phyloP scores from a whole-genome alignment of 1,140 invertebrate species.

The Thaumetopoea pityocampa region DNA sequence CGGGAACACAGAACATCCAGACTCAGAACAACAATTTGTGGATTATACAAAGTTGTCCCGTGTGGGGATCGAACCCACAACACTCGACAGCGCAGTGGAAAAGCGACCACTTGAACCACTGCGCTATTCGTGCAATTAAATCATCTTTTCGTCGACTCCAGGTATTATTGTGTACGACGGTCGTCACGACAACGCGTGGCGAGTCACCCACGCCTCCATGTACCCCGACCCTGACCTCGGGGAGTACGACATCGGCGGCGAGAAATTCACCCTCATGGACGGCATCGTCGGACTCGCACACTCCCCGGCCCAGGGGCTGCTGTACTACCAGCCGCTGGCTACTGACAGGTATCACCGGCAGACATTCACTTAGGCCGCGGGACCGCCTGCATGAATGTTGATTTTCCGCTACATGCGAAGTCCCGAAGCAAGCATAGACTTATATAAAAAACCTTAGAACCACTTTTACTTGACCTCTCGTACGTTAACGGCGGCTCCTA shows the following conservation, averaged over 20 bases:
- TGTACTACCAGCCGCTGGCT: slow-evolving; percentile 90
- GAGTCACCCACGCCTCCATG: slow-evolving; percentile 86
- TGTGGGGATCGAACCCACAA: neutral
- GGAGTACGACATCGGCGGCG: slow-evolving; percentile 79
- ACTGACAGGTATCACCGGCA: slow-evolving; percentile 84
- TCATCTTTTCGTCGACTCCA: slow-evolving; percentile 41
- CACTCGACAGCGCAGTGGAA: no score
- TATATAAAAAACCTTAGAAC: no score
- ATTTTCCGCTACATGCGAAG: no score
- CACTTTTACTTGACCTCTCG: no score
- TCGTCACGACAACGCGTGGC: slow-evolving; percentile 83
- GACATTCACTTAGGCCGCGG: no score
- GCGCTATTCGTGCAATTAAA: neutral
- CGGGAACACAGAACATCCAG: no score
- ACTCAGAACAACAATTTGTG: no score
- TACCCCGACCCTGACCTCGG: slow-evolving; percentile 87
- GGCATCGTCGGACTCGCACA: slow-evolving; percentile 87
- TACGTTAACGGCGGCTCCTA: no score
- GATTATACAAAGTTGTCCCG: no score
- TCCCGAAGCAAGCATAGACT: no score
- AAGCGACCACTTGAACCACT: no score
- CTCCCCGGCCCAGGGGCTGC: slow-evolving; percentile 78
- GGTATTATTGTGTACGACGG: slow-evolving; percentile 86
- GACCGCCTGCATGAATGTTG: no score
- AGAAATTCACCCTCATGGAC: slow-evolving; percentile 85